Evolutionary conservation across 2,888 invertebrate genomes (phyloP).

Genomic region (Exephanes ischioxanthus): DNA sequence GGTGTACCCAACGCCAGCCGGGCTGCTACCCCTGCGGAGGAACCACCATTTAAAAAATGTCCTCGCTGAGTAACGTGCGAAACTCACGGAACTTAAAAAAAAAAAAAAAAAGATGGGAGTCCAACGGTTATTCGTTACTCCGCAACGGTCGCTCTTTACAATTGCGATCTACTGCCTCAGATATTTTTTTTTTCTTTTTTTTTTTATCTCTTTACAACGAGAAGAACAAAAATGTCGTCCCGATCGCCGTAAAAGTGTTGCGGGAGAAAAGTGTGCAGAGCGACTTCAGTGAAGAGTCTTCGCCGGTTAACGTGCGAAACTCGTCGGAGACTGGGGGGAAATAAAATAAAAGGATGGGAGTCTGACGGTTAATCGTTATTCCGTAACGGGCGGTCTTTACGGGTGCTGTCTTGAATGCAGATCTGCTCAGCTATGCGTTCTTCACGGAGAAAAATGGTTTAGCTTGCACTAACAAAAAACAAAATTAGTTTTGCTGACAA

Average conservation of each 20-base stretch:
- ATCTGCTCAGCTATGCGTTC: too few species aligned
- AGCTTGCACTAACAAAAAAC: too few species aligned
- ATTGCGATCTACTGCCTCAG: not conserved
- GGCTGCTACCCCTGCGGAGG: constrained; percentile 9
- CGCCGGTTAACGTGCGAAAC: too few species aligned
- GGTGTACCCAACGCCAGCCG: constrained; percentile 22
- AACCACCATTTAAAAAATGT: constrained; percentile 64
- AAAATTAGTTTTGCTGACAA: too few species aligned
- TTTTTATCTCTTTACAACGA: not conserved
- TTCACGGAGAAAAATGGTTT: too few species aligned
- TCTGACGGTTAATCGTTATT: too few species aligned
- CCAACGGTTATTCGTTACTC: constrained; percentile 38
- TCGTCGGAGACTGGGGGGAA: too few species aligned
- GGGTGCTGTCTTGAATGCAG: too few species aligned
- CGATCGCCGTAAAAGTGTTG: not conserved
- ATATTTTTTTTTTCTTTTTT: constrained; percentile 9
- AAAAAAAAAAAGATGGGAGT: constrained; percentile 29
- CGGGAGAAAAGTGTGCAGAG: not conserved
- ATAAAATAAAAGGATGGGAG: too few species aligned
- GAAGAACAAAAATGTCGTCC: not conserved
- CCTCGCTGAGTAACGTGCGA: not conserved
- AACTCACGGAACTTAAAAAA: constrained; percentile 17
- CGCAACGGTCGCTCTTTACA: constrained; percentile 51
- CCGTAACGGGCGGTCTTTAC: too few species aligned
- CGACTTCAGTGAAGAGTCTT: too few species aligned